These are phyloP conservation scores for Alosa alosa DNA, from an alignment of 2,113 vertebrate species.

Conservation along the genomic window DNA sequence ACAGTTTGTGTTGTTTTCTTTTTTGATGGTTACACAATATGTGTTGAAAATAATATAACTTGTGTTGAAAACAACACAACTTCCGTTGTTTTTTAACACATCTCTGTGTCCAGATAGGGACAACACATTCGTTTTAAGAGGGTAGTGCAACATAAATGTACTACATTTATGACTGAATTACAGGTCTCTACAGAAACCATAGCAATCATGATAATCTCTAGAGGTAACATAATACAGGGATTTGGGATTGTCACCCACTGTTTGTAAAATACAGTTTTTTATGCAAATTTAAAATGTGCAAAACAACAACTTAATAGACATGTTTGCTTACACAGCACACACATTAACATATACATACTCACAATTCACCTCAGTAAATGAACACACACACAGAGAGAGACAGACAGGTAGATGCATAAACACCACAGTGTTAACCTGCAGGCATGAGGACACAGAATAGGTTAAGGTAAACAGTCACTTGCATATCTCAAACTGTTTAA, in stretches of 20 bases:
- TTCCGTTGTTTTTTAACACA: no score
- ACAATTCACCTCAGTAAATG: neutral
- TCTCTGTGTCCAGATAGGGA: no score
- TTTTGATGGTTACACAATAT: no score
- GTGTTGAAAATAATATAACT: no score
- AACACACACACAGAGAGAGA: neutral
- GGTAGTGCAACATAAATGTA: neutral
- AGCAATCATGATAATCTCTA: neutral
- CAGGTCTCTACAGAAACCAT: neutral
- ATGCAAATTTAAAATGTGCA: neutral
- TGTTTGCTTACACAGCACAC: neutral
- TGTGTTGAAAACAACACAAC: no score
- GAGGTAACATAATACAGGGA: neutral
- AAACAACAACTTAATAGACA: neutral
- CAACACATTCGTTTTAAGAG: no score
- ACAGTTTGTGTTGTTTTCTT: no score
- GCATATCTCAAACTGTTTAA: conserved; percentile 28
- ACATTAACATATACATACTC: neutral
- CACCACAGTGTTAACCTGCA: neutral
- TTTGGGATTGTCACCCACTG: neutral
- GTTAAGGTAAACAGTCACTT: conserved; percentile 25
- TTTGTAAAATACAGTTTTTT: neutral
- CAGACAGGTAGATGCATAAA: neutral
- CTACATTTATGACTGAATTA: neutral
- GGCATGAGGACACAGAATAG: neutral